Evolutionary conservation across 2,113 vertebrate species (phyloP), one percentile per base, ranked within the genome.

Genomic region (Ia io): DNA sequence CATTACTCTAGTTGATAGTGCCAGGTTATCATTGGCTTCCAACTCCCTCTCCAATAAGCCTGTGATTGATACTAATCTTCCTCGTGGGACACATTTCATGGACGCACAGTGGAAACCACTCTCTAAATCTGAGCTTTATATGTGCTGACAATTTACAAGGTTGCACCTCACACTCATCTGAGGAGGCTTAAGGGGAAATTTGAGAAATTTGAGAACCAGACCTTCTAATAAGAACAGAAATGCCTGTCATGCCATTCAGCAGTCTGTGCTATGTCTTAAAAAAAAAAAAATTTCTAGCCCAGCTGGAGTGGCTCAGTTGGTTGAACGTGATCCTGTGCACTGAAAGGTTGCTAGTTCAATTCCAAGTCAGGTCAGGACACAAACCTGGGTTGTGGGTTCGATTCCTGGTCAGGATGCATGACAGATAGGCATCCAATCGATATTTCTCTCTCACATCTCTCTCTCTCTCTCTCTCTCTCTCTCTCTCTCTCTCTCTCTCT

Each of bases 21-120:
- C 98, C 97, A 97, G 97, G 98, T 98, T 99, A 99, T 98, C 98
- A 98, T 97, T 98, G 98, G 96, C 96, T 97, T 97, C 98, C 95
- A 98, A 98, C 98, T 98, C 96, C 94, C 97, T 98, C 97, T 98
- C 98, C 98, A 98, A 98, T 98, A 99, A 98, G 98, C 98, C 98
- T 95, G 96, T 98, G 98, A 98, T 98, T 98, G 98, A 99, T 98
- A 98, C 98, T 98, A 98, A 99, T 99, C 97, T 98, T 97, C 98
- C 98, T 98, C 97, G 0, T 88, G 97, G 98, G 98, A 98, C 97
- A 97, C 98, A 91, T 98, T 98, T 95, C 98, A 98, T 97, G 97
- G 97, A 98, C 96, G 96, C 97, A 95, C 95, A 97, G 97, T 97
- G 91, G 97, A 98, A 98, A 96, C 97, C 96, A 95, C 97, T 98